These are phyloP conservation scores for Pammene aurita DNA, from an alignment of 2,888 invertebrate species.

Conservation along the genomic window DNA sequence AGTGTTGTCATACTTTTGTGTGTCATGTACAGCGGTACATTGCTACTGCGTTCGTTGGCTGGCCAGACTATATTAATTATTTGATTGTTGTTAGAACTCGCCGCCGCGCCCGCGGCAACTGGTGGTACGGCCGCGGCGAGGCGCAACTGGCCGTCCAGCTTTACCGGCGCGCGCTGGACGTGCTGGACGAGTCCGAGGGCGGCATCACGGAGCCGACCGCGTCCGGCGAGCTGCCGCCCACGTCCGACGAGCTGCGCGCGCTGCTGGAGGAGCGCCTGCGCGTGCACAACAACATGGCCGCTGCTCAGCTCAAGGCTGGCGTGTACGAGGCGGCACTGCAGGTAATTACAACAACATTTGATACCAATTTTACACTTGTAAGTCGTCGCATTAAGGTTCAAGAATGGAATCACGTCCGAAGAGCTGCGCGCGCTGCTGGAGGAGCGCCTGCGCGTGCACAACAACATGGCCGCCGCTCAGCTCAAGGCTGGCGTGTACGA, in stretches of 20 bases:
- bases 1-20: no score
- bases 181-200: slow-evolving; percentile 88
- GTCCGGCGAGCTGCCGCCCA: slow-evolving; percentile 69
- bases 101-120: slow-evolving; percentile 92
- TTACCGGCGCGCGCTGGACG: slow-evolving; percentile 93
- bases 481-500: slow-evolving; percentile 93
- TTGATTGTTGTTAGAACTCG: slow-evolving; percentile 57
- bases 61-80: no score
- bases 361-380: no score
- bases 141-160: slow-evolving; percentile 91
- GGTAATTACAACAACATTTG: slow-evolving; percentile 75
- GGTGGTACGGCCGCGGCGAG: slow-evolving; percentile 94
- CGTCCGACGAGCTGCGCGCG: slow-evolving; percentile 62
- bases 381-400: no score
- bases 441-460: slow-evolving; percentile 92
- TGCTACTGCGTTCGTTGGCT: no score
- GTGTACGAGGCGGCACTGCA: slow-evolving; percentile 93
- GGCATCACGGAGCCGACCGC: slow-evolving; percentile 84
- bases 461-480: slow-evolving; percentile 96
- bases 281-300: slow-evolving; percentile 96
- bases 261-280: slow-evolving; percentile 91
- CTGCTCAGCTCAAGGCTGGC: slow-evolving; percentile 94
- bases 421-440: slow-evolving; percentile 84
- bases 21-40: no score
- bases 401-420: slow-evolving; percentile 56